Evolutionary conservation across 2,888 invertebrate species (phyloP).

Genomic region (Aproaerema taeniolella): DNA sequence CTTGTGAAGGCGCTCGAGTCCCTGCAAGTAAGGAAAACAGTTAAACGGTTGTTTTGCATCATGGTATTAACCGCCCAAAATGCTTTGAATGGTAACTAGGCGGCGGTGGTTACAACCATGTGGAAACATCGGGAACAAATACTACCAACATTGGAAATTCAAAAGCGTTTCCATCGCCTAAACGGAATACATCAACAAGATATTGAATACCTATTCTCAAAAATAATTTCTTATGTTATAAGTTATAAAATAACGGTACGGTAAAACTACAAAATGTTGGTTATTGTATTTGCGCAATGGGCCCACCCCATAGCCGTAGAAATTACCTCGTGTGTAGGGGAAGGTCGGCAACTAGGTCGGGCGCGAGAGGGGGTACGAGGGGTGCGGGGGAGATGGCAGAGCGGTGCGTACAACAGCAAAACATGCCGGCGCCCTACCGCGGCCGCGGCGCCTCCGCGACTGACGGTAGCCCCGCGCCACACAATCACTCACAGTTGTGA

Average conservation of each 20-base stretch:
- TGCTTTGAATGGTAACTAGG: too few relatives aligned
- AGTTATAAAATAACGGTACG: too few relatives aligned
- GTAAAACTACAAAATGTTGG: too few relatives aligned
- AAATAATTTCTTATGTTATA: too few relatives aligned
- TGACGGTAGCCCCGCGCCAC: conserved; percentile 54
- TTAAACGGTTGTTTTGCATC: conserved; percentile 9
- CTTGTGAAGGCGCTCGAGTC: conserved; percentile 56
- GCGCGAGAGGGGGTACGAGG: conserved; percentile 34
- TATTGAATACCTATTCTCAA: too few relatives aligned
- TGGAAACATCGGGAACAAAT: too few relatives aligned
- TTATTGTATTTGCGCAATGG: conserved; percentile 20
- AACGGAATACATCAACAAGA: too few relatives aligned
- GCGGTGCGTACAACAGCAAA: conserved; percentile 45
- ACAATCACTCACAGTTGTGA: too few relatives aligned
- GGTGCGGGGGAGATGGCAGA: conserved; percentile 34
- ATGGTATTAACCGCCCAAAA: too few relatives aligned
- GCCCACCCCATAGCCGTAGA: conserved; percentile 15
- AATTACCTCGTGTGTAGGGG: conserved; percentile 61
- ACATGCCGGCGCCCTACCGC: conserved; percentile 54
- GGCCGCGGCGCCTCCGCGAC: conserved; percentile 59
- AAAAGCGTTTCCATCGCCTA: too few relatives aligned
- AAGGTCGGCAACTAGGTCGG: conserved; percentile 65
- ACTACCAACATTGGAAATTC: too few relatives aligned
- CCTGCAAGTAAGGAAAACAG: conserved; percentile 47
- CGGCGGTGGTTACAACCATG: too few relatives aligned